Evolutionary conservation across 1,140 invertebrate genomes (phyloP).

Genomic region (Cherax quadricarinatus): DNA sequence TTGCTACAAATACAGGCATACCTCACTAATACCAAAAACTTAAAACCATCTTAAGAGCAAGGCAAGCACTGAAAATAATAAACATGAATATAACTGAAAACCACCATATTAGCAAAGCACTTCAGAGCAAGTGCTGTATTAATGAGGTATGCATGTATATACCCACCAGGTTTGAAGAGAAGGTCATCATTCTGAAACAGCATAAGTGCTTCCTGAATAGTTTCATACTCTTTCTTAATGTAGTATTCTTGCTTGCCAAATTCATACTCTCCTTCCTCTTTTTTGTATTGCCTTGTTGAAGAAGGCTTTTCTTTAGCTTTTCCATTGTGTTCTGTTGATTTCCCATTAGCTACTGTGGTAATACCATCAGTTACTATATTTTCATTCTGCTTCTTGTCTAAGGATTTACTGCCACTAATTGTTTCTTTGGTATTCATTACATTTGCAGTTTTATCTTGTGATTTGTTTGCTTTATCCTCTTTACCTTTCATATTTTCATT

Average conservation of each 20-base stretch:
- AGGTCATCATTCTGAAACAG: slow-evolving; percentile 82
- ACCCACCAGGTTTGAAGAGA: slow-evolving; percentile 80
- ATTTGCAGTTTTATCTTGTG: background rate
- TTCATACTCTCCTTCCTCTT: slow-evolving; percentile 69
- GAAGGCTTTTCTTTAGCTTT: slow-evolving; percentile 13
- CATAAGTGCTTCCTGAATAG: slow-evolving; percentile 78
- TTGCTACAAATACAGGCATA: too few species aligned
- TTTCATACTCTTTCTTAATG: slow-evolving; percentile 77
- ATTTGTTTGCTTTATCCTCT: background rate
- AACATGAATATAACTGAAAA: too few species aligned
- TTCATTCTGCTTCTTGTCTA: slow-evolving; percentile 3
- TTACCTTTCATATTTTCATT: background rate
- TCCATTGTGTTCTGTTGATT: background rate
- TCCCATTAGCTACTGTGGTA: background rate
- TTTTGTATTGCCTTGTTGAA: slow-evolving; percentile 21
- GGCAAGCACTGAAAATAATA: too few species aligned
- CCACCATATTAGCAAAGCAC: too few species aligned
- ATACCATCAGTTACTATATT: background rate
- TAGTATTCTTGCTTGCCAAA: slow-evolving; percentile 76
- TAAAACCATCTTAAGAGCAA: too few species aligned
- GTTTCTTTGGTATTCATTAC: background rate
- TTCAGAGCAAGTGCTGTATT: too few species aligned
- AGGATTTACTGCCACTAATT: background rate
- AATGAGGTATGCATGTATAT: background rate
- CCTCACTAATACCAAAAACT: too few species aligned